These are phyloP conservation scores for Lycaon pictus DNA, from an alignment of 2,113 vertebrate species.

Conservation along the genomic window DNA sequence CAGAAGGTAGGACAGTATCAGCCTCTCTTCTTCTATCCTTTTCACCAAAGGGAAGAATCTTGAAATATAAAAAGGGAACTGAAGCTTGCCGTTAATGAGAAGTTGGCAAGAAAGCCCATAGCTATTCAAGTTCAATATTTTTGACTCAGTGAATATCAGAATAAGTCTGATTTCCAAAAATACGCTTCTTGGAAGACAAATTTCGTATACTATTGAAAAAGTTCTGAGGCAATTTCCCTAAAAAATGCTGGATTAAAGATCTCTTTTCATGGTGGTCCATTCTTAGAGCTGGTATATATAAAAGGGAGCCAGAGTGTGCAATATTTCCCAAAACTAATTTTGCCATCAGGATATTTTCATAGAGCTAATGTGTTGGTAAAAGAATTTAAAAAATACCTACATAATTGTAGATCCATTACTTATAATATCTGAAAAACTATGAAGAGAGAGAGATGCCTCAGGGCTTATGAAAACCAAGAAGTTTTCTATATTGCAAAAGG, in stretches of 20 bases:
- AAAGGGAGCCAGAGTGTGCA: not conserved
- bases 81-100: not conserved
- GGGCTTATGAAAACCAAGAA: not conserved
- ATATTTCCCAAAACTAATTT: not conserved
- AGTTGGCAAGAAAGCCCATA: not conserved
- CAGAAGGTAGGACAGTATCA: not conserved
- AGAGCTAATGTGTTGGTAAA: not conserved
- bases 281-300: not conserved
- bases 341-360: not conserved
- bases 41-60: constrained; percentile 8
- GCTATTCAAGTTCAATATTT: not conserved
- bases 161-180: not conserved
- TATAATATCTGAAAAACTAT: not conserved
- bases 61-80: not conserved
- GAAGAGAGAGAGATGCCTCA: not conserved
- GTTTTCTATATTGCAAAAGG: constrained; percentile 14
- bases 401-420: not conserved
- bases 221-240: not conserved
- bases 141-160: not conserved
- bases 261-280: not conserved
- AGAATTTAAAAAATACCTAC: not conserved
- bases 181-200: not conserved
- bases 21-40: not conserved
- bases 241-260: not conserved
- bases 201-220: not conserved